Evolutionary conservation across 2,888 invertebrate genomes (phyloP).

Genomic region (Mythimna lalbum): DNA sequence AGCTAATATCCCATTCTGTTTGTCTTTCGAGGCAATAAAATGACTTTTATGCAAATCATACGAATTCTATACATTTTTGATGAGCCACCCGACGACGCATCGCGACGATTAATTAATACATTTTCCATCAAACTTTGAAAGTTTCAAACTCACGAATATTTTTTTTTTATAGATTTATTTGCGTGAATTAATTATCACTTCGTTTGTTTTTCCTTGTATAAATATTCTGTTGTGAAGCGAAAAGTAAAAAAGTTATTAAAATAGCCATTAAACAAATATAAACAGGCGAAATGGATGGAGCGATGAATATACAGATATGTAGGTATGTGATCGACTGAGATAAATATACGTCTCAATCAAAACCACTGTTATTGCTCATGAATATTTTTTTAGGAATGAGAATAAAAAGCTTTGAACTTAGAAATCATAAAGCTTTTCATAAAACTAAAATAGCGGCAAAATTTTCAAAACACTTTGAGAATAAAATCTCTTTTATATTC

Average conservation of each 20-base stretch:
- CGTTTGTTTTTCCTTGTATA: constrained; percentile 36
- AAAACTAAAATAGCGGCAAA: constrained; percentile 16
- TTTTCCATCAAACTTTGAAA: constrained; percentile 86
- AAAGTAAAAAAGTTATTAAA: constrained; percentile 28
- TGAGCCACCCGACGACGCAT: constrained; percentile 85
- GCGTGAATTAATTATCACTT: constrained; percentile 47
- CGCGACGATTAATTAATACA: constrained; percentile 87
- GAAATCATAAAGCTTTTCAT: constrained; percentile 3
- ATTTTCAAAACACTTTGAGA: no score
- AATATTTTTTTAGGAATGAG: not conserved
- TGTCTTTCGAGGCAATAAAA: constrained; percentile 91
- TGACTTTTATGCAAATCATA: constrained; percentile 91
- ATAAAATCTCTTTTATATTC: constrained; percentile 70
- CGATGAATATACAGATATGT: not conserved
- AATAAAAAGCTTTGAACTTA: not conserved
- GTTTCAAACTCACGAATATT: constrained; percentile 75
- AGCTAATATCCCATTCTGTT: constrained; percentile 90
- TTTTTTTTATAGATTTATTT: constrained; percentile 70
- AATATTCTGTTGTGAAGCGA: constrained; percentile 23
- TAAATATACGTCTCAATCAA: not conserved
- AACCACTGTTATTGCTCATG: not conserved
- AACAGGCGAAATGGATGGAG: not conserved
- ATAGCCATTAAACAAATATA: not conserved
- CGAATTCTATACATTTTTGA: constrained; percentile 91
- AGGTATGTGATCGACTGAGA: not conserved